These are phyloP conservation scores for Spinus olivaceus DNA, from an alignment of 2,797 vertebrate species.

Conservation along the genomic window DNA sequence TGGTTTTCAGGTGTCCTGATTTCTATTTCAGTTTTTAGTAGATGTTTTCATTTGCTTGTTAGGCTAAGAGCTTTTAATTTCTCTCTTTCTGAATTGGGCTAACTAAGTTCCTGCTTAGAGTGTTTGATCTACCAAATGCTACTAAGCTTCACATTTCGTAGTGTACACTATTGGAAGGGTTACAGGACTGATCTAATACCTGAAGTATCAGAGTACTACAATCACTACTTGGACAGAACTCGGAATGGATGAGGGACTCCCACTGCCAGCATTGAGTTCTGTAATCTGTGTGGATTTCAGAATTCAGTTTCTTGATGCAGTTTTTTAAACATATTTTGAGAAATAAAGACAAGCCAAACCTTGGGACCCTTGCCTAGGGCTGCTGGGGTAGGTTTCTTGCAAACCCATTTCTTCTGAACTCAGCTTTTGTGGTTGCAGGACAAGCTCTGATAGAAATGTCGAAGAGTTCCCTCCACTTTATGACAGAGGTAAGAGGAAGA, in stretches of 20 bases:
- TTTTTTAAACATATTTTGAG: background rate
- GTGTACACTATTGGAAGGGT: background rate
- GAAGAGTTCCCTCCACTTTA: background rate
- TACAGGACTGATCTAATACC: background rate
- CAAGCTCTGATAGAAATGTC: slow-evolving; percentile 10
- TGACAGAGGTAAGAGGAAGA: slow-evolving; percentile 36
- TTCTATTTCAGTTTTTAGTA: background rate
- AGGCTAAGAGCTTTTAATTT: background rate
- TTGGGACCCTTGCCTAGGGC: background rate
- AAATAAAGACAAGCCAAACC: background rate
- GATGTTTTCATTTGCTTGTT: background rate
- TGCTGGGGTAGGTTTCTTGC: background rate
- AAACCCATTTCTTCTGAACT: background rate
- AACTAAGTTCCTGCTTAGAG: background rate
- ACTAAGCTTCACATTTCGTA: background rate
- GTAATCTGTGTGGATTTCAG: background rate
- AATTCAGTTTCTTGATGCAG: background rate
- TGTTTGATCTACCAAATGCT: background rate
- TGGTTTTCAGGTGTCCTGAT: background rate
- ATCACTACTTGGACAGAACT: background rate
- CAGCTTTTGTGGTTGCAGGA: slow-evolving; percentile 16
- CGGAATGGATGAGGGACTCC: background rate
- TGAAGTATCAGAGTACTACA: background rate
- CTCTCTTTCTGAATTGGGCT: background rate
- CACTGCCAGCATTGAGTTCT: background rate